Percentiles rank a stretch among this genome's conserved stretches.
Conservation (phyloP, 2,888 invertebrate genomes). For the Oscheius sp. region DNA sequence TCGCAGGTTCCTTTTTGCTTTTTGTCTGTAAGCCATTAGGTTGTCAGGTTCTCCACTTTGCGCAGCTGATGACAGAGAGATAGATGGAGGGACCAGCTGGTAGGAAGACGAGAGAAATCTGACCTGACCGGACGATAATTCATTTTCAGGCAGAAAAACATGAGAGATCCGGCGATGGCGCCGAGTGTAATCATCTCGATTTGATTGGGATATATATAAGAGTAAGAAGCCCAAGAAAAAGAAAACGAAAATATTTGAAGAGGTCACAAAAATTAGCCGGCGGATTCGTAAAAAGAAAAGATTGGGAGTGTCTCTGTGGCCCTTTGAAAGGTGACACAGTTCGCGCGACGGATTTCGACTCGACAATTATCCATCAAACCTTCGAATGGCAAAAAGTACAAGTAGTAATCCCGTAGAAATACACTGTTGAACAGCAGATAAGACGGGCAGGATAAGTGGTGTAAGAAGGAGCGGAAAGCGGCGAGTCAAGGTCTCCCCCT, state of each 20-base stretch:
- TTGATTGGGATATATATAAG: neutral
- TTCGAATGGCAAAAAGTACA: neutral
- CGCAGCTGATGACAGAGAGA: slow-evolving; percentile 4
- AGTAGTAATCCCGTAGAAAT: neutral
- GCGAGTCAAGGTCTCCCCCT: slow-evolving; percentile 28
- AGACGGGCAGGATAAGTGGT: slow-evolving; percentile 22
- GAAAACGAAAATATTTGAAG: neutral
- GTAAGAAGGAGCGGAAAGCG: slow-evolving; percentile 26
- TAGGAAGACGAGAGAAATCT: slow-evolving; percentile 2
- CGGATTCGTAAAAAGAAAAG: neutral
- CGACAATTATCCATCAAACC: neutral
- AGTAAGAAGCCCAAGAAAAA: neutral
- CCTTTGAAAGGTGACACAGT: slow-evolving; percentile 12
- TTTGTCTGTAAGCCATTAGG: slow-evolving; percentile 26
- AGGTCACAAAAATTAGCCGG: neutral
- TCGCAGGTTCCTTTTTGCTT: slow-evolving; percentile 12
- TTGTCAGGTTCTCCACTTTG: slow-evolving; percentile 21
- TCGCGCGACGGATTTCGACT: slow-evolving; percentile 10
- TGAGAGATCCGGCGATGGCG: neutral
- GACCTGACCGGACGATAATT: slow-evolving; percentile 3
- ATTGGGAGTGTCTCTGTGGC: neutral
- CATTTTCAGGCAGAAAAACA: slow-evolving; percentile 1
- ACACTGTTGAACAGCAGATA: neutral
- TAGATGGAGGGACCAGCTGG: slow-evolving; percentile 2
- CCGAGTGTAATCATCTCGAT: too few species aligned